These are phyloP conservation scores for Aphelinus certus DNA, from an alignment of 1,140 invertebrate species.

Conservation along the genomic window DNA sequence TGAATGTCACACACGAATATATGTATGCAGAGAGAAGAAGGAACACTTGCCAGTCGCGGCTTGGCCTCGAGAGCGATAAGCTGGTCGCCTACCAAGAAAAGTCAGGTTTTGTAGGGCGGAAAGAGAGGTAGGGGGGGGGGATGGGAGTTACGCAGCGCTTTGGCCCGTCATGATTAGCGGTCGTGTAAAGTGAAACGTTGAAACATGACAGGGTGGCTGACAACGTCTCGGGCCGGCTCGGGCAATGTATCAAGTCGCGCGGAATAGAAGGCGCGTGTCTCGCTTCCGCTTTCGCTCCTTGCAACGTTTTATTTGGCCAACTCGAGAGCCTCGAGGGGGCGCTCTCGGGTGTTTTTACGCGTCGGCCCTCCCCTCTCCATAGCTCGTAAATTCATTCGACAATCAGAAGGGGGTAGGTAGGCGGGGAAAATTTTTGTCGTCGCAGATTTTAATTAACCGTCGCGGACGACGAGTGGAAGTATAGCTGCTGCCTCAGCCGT, in stretches of 20 bases:
- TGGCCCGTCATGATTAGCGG: conserved; percentile 58
- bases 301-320: neutral
- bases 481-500: conserved; percentile 49
- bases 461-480: conserved; percentile 15
- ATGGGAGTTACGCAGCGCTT: conserved; percentile 48
- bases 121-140: conserved; percentile 44
- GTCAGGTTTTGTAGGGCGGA: conserved; percentile 39
- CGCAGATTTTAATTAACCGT: conserved; percentile 39
- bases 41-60: conserved; percentile 43
- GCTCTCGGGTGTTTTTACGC: neutral
- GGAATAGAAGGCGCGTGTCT: neutral
- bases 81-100: conserved; percentile 46
- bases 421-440: conserved; percentile 28
- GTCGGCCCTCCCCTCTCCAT: neutral
- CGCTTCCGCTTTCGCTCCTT: conserved; percentile 30
- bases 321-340: too few relatives aligned
- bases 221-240: neutral
- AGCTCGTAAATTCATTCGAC: conserved; percentile 32
- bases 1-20: too few relatives aligned
- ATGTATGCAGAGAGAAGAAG: too few relatives aligned
- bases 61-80: conserved; percentile 47
- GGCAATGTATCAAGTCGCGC: conserved; percentile 28
- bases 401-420: neutral
- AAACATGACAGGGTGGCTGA: conserved; percentile 52
- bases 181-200: conserved; percentile 64